Base-by-base conservation (phyloP, 2,888 invertebrate genomes). In the Caenorhabditis sp. region DNA sequence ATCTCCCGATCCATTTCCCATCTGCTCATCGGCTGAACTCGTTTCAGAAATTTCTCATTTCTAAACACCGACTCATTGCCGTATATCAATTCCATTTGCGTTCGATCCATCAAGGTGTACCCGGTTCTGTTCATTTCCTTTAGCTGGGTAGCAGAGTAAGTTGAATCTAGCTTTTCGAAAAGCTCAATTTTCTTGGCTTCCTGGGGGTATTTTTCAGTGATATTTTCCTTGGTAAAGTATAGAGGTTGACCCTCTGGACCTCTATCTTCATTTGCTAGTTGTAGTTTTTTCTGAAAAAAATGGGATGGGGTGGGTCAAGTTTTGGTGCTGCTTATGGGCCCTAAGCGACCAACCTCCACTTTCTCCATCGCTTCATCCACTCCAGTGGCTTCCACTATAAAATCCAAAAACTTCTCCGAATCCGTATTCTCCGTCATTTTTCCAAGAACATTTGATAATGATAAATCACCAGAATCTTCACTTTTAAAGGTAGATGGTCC, bases 161-260 rank as follows among this genome's bases (percentile, higher is more conserved):
- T 87, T 35, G 68, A 65, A 20, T 87, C 82, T 2, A 90, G 76
- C 13, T 58, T 35, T 28, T 90, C 89, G 44, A 87, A 86, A 11
- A 82, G 58, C 22, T 88, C 87, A 20, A 89, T 85, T 18, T 86
- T 88, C 22, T 86, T 87, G 5, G 80, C 81, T 60, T 88, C 85
- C 11, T 71, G 37, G 5, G 72, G 80, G 22, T 71, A 67, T 4
- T 69, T 58, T 50, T 78, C 79, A 13, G 85, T 88, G 0, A 87
- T 80, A 67, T 89, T 90, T 58, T 89, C 74, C 55, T 88, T 89
- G 0, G 88, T 88, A 51, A 89, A 88, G 61, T 88, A 89, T 15
- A 89, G 50, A 28, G 77, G 82, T 58, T 85, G 78, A 1, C 83
- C 85, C 58, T 78, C 67, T 8, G 79, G 80, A 20, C 81, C 80